Base-by-base conservation (phyloP, 2,888 invertebrate species). In the Acrobasis consociella region DNA sequence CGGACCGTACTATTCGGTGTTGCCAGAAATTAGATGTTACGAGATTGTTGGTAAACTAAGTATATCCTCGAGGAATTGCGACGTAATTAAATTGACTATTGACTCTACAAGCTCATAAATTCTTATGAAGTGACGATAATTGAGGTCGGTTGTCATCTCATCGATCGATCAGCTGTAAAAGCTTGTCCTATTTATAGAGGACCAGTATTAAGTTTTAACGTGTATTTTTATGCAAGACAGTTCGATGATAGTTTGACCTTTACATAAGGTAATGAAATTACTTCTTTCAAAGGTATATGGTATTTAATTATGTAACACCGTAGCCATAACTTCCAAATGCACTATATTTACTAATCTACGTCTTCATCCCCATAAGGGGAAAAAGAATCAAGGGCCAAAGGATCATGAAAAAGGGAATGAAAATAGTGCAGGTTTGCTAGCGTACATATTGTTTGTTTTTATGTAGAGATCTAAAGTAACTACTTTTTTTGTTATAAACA, bases 1-100 rank as follows among this genome's bases (percentile, higher is more conserved):
- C 60, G 60, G 17, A 51, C 5, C 42, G 39, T n/a, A 60, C 60
- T 60, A 15, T 15, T n/a, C 8, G 31, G 60, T 42, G 59, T 60
- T 60, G 39, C 60, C 39, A 39, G 39, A 42, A 39, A 15, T 13
- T 42, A 13, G 2, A 42, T 17, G 46, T 56, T 56, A 56, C 22
- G 42, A 42, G n/a, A 46, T 13, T 42, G 16, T 56, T 10, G 13
- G 56, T 42, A 56, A 56, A 46, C 17, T 56, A 10, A 2, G 22
- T 15, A 16, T 9, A 8, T 39, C 22, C 17, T 42, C 56, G 17
- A 17, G 13, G 42, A 56, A 56, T 56, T 17, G 17, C 1, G 56
- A 42, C 8, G n/a, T 13, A 37, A 53, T 53, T 13, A 56, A 56
- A 17, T 42, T 56, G 42, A 22, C 37, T 56, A 46, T 56, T 56